Evolutionary conservation across 2,888 invertebrate species (phyloP).

Genomic region (Lottia gigantea): DNA sequence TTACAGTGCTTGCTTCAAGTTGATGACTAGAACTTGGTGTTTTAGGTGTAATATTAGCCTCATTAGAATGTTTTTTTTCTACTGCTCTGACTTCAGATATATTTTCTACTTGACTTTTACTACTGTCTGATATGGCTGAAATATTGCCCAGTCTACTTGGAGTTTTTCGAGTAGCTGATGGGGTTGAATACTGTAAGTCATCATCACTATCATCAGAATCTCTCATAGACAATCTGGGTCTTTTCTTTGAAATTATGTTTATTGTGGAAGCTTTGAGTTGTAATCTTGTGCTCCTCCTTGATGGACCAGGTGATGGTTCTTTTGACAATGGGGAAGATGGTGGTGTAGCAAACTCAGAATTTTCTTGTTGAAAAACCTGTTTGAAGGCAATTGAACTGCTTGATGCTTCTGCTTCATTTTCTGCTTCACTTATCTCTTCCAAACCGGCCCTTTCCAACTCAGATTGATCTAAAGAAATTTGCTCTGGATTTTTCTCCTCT

Average conservation of each 20-base stretch:
- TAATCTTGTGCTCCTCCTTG: not conserved
- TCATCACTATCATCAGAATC: conserved; percentile 5
- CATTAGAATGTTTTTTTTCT: not conserved
- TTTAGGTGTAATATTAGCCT: not conserved
- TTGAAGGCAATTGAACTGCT: not conserved
- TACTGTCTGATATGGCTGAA: not conserved
- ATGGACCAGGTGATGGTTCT: not conserved
- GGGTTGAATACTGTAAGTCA: not conserved
- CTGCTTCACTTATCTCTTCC: too few relatives aligned
- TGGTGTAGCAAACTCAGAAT: not conserved
- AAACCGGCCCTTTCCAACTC: too few relatives aligned
- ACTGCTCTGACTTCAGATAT: not conserved
- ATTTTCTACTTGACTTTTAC: not conserved
- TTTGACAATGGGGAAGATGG: not conserved
- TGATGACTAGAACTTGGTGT: not conserved
- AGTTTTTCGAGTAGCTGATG: not conserved
- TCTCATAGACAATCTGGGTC: not conserved
- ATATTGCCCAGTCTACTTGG: not conserved
- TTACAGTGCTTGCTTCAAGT: not conserved
- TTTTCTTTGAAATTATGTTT: not conserved
- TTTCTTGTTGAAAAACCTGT: not conserved
- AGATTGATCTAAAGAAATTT: too few relatives aligned
- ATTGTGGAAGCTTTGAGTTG: not conserved
- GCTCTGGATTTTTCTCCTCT: not conserved
- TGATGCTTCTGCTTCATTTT: too few relatives aligned